Percentiles rank a stretch among this genome's conserved stretches.
Evolutionary conservation across 2,113 vertebrate genomes (phyloP).

Genomic region (Chionodraco myersi): DNA sequence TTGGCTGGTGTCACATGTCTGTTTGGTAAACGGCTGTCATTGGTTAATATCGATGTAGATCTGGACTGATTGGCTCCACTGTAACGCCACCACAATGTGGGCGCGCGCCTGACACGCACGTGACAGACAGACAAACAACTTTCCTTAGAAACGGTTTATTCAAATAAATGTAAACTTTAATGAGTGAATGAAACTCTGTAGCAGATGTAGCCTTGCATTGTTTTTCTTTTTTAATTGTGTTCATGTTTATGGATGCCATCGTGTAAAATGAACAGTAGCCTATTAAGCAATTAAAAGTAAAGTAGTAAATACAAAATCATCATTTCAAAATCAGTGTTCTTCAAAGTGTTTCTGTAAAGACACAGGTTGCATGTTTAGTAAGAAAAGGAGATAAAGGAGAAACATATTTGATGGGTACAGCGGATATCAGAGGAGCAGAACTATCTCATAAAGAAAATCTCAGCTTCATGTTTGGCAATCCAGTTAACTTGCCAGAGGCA

Average conservation of each 20-base stretch:
- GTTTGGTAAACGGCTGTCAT: slow-evolving; percentile 7
- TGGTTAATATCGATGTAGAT: background rate
- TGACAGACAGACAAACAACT: background rate
- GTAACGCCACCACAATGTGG: background rate
- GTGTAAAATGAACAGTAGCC: background rate
- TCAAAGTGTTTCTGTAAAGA: background rate
- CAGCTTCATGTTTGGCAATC: background rate
- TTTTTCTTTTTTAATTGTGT: background rate
- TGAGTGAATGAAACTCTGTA: background rate
- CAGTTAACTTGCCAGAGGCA: background rate
- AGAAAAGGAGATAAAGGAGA: background rate
- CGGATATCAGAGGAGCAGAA: background rate
- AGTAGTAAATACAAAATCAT: background rate
- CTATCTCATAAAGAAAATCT: too few species aligned
- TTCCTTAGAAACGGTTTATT: background rate
- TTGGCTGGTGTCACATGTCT: slow-evolving; percentile 25
- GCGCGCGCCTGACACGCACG: background rate
- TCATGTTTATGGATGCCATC: background rate
- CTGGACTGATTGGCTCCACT: slow-evolving; percentile 3
- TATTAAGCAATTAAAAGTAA: background rate
- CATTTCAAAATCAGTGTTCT: slow-evolving; percentile 1
- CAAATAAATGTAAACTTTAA: background rate
- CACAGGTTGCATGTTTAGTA: background rate
- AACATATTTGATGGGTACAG: background rate
- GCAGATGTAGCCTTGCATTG: background rate